A percentile compares a stretch with the other conserved stretches of the same genome.
Conservation (phyloP, 1,140 invertebrate genomes). For the Drosophila baimaii region DNA sequence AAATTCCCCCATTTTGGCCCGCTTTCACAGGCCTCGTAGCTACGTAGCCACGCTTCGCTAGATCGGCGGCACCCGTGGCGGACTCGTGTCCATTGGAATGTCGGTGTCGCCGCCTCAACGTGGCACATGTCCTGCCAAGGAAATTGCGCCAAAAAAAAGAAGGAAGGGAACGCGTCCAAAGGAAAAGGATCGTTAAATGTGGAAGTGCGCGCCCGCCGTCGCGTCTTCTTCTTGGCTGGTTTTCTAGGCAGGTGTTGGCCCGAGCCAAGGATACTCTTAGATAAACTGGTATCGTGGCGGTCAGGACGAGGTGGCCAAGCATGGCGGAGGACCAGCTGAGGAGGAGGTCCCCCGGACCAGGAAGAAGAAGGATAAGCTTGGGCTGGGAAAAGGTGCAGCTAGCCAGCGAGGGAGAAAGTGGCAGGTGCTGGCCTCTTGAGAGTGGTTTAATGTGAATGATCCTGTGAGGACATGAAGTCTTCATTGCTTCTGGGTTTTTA, state of each 20-base stretch:
- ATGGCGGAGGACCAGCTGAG: conserved; percentile 28
- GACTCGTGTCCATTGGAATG: conserved; percentile 71
- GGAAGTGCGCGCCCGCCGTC: conserved; percentile 61
- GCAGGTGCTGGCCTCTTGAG: conserved; percentile 28
- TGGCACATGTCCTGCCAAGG: conserved; percentile 73
- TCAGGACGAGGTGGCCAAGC: conserved; percentile 72
- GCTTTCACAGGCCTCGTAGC: conserved; percentile 54
- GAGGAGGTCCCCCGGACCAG: conserved; percentile 4
- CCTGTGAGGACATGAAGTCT: neutral
- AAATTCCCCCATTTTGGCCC: conserved; percentile 63
- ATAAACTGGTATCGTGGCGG: conserved; percentile 72
- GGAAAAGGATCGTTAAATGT: conserved; percentile 71
- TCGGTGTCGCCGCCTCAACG: conserved; percentile 35
- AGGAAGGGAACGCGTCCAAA: conserved; percentile 2
- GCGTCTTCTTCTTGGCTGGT: conserved; percentile 63
- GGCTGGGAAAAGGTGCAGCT: conserved; percentile 36
- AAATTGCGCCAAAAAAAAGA: conserved; percentile 72
- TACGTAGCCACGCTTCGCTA: conserved; percentile 48
- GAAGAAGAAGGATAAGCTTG: conserved; percentile 35
- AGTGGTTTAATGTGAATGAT: conserved; percentile 5
- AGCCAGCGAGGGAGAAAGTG: conserved; percentile 37
- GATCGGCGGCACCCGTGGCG: conserved; percentile 52
- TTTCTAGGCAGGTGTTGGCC: conserved; percentile 77
- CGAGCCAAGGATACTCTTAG: conserved; percentile 50
- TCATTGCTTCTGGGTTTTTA: conserved; percentile 3